Evolutionary conservation across 2,888 invertebrate species (phyloP).

Genomic region (Lepetodrilus schrolli): DNA sequence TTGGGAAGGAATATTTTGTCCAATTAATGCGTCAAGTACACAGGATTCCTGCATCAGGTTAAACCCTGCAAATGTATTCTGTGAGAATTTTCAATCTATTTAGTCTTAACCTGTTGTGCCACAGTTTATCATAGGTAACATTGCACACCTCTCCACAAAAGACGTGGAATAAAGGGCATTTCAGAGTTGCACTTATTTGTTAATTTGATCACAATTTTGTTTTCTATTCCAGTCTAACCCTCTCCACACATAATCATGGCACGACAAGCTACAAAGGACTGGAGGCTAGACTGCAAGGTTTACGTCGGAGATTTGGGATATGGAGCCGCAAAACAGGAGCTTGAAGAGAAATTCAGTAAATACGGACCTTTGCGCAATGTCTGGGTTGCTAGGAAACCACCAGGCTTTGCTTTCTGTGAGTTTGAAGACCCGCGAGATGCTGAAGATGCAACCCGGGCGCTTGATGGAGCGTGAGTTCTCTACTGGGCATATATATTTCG

Average conservation of each 20-base stretch:
- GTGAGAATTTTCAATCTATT: too few species aligned
- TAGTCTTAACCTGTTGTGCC: too few species aligned
- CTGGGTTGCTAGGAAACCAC: slow-evolving; percentile 94
- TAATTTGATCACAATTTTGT: not conserved
- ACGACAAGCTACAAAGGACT: slow-evolving; percentile 77
- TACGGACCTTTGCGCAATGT: slow-evolving; percentile 92
- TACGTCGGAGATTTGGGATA: slow-evolving; percentile 94
- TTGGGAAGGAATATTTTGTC: too few species aligned
- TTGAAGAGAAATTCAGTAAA: slow-evolving; percentile 88
- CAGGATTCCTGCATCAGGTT: too few species aligned
- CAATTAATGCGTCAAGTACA: too few species aligned
- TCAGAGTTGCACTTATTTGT: too few species aligned
- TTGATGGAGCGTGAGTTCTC: slow-evolving; percentile 73
- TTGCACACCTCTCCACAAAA: too few species aligned
- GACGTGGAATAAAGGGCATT: too few species aligned
- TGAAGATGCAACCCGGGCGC: slow-evolving; percentile 73
- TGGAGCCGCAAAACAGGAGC: slow-evolving; percentile 91
- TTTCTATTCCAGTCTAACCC: not conserved
- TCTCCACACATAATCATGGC: slow-evolving; percentile 34
- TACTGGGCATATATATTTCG: not conserved
- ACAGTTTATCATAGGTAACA: too few species aligned
- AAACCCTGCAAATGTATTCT: too few species aligned
- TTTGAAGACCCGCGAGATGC: slow-evolving; percentile 72
- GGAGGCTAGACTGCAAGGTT: slow-evolving; percentile 92
- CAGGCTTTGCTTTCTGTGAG: slow-evolving; percentile 79